A percentile compares a stretch with the other conserved stretches of the same genome.
phyloP scores from a whole-genome alignment of 2,113 vertebrate species.

The Phycodurus eques region DNA sequence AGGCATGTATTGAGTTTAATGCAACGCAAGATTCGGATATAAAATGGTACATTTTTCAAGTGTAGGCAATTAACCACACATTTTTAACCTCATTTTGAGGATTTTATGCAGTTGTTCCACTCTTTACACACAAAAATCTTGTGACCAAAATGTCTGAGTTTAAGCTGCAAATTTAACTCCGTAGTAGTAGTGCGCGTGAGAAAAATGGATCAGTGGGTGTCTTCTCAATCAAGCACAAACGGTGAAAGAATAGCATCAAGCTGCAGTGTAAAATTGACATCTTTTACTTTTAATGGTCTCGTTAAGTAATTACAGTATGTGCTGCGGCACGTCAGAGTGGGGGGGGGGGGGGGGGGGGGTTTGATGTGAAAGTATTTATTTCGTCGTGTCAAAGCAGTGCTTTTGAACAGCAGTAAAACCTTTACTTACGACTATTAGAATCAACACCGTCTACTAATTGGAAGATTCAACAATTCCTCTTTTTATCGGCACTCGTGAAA shows the following conservation, averaged over 20 bases:
- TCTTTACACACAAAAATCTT: background rate
- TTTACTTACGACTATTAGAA: background rate
- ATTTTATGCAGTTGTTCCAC: background rate
- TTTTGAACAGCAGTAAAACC: background rate
- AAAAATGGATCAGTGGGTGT: background rate
- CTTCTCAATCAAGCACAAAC: no score
- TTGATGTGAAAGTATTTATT: background rate
- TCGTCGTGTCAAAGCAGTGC: background rate
- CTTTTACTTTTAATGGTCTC: background rate
- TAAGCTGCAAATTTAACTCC: background rate
- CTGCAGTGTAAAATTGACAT: background rate
- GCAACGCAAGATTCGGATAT: no score
- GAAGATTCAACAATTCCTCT: background rate
- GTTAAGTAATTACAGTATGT: background rate
- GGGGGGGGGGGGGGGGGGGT: no score
- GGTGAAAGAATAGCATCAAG: background rate
- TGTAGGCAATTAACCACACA: no score
- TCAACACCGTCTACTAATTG: background rate
- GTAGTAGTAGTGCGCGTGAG: background rate
- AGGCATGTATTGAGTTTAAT: no score
- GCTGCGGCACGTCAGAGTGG: background rate
- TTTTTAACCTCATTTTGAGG: background rate
- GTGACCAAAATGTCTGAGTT: no score
- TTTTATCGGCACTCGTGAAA: background rate
- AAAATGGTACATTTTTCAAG: no score